Percentiles rank a stretch among this genome's conserved stretches.
phyloP scores from a whole-genome alignment of 1,140 invertebrate species.

The Pachyrhynchus sulphureomaculatus region DNA sequence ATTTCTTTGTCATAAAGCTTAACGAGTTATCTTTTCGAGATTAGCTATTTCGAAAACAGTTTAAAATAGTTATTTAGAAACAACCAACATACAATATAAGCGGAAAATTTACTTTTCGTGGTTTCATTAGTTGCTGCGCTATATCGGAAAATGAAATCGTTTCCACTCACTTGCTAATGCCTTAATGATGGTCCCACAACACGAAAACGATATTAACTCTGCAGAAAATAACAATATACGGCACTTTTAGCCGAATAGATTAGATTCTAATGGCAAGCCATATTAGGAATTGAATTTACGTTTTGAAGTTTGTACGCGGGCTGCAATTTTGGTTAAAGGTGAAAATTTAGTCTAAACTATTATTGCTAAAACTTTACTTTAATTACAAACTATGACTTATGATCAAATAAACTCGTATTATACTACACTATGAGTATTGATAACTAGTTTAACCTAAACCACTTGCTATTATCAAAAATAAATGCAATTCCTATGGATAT shows the following conservation, averaged over 20 bases:
- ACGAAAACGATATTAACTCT: conserved; percentile 27
- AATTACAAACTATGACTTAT: no score
- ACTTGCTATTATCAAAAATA: no score
- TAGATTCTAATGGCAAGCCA: conserved; percentile 24
- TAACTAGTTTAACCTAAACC: no score
- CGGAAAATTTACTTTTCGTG: conserved; percentile 19
- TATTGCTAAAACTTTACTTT: no score
- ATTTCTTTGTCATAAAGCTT: no score
- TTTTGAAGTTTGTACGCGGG: conserved; percentile 1
- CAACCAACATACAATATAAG: neutral
- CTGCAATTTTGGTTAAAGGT: neutral
- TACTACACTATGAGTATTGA: no score
- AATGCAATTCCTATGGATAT: no score
- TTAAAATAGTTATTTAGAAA: conserved; percentile 4
- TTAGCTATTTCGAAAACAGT: no score
- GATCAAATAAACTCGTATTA: no score
- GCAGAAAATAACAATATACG: conserved; percentile 27
- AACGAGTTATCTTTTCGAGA: no score
- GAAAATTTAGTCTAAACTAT: neutral
- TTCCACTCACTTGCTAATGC: conserved; percentile 25
- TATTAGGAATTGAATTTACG: conserved; percentile 26
- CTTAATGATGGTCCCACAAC: conserved; percentile 27
- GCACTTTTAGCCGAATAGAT: conserved; percentile 28
- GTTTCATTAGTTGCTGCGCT: conserved; percentile 27
- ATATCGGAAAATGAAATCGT: conserved; percentile 29